A percentile compares a stretch with the other conserved stretches of the same genome.
Evolutionary conservation across 2,888 invertebrate genomes (phyloP).

Genomic region (Lasioglossum villosulum): DNA sequence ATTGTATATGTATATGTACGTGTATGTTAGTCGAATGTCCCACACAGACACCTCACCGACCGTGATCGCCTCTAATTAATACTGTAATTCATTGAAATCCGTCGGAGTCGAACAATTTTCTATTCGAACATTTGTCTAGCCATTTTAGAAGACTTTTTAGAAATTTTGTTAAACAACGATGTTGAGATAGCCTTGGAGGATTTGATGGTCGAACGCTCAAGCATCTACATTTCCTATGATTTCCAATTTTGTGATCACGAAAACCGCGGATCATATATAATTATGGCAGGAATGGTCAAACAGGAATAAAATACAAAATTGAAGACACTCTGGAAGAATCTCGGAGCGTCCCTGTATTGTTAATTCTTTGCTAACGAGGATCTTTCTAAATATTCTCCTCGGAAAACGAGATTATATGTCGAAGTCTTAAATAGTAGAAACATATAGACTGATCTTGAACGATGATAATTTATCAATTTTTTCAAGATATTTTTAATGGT

Average conservation of each 20-base stretch:
- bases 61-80: conserved; percentile 43
- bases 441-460: background rate
- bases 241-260: background rate
- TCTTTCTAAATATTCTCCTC: background rate
- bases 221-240: background rate
- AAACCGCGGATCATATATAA: background rate
- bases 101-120: background rate
- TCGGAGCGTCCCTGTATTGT: background rate
- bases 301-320: background rate
- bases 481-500: background rate
- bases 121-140: background rate
- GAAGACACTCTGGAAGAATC: background rate
- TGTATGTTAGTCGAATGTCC: conserved; percentile 57
- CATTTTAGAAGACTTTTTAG: background rate
- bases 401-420: background rate
- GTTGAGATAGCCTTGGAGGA: background rate
- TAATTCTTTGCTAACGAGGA: background rate
- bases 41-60: conserved; percentile 36
- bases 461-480: background rate
- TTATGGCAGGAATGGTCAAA: background rate
- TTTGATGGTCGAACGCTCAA: background rate
- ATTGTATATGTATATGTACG: conserved; percentile 60
- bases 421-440: background rate
- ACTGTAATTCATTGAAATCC: conserved; percentile 4
- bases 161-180: background rate